Conservation (phyloP, 2,113 vertebrate genomes). For the Micronycteris hirsuta region DNA sequence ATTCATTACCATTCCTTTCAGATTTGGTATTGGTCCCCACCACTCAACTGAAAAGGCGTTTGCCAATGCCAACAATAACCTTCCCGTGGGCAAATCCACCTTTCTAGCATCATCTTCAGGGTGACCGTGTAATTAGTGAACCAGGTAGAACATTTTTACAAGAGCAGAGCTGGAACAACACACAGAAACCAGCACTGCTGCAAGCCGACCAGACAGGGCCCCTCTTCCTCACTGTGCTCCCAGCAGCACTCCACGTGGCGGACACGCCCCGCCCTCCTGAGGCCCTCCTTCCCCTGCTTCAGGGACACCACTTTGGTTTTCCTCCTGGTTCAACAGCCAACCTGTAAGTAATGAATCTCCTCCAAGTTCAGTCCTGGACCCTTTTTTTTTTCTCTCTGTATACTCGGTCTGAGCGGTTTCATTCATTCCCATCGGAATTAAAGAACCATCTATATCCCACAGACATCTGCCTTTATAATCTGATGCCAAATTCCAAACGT, state of each 20-base stretch:
- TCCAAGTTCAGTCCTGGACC: neutral
- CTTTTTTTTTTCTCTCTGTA: neutral
- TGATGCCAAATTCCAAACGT: neutral
- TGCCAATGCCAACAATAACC: neutral
- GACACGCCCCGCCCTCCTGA: accelerated
- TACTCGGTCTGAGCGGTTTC: neutral
- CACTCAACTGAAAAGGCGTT: neutral
- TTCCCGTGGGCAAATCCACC: neutral
- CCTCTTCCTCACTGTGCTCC: neutral
- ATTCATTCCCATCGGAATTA: neutral
- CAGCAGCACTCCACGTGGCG: neutral
- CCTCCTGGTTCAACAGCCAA: neutral
- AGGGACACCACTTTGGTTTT: neutral
- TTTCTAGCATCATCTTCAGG: neutral
- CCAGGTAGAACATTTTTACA: neutral
- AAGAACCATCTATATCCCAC: neutral
- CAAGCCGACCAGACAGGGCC: neutral
- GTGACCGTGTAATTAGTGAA: neutral
- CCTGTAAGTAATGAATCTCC: neutral
- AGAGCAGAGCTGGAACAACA: neutral
- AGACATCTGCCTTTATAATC: neutral
- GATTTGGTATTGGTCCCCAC: neutral
- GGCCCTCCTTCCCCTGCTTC: neutral
- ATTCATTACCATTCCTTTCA: neutral
- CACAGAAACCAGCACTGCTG: neutral